Base-by-base conservation (phyloP, 2,113 vertebrate species). In the Lamprologus callipterus region DNA sequence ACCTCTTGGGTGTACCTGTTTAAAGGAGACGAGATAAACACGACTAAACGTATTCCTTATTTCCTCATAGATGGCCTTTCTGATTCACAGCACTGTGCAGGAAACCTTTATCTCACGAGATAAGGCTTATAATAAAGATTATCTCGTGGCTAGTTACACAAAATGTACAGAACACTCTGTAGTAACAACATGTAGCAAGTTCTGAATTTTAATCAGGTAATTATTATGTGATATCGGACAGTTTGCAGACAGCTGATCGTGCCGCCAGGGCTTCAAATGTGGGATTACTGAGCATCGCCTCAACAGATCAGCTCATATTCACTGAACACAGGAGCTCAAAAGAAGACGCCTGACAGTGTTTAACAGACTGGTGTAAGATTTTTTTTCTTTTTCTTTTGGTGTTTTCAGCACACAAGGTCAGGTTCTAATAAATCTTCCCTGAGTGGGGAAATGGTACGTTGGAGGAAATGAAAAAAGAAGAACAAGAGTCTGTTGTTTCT, bases 11-110 rank as follows among this genome's bases (percentile, higher is more conserved):
- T 95, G 95, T 94, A 92, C 89, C 92, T 93, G 93, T 95, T 95
- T 92, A 92, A 82, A 90, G 87, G 87, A 87, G 68, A 89, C 65
- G 47, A 91, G 91, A 91, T 58, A 86, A 91, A 94, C 92, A 80
- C 54, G 83, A 90, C 81, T 83, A 70, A 89, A 88, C 87, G 90
- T 91, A 92, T 82, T 95, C 84, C 92, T 92, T 88, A 75, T 92
- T 93, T 92, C 93, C 89, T 94, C 89, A 40, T 90, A 79, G 87
- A 95, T 90, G 94, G 94, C 95, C 95, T 96, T 94, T 92, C 91
- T 82, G 88, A 93, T 91, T 94, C 89, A 92, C 92, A 94, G 90
- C 95, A 93, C 96, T 96, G 95, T 95, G 95, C 94, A 94, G 91
- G 87, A 91, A 93, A 86, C 87, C 68, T 85, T 92, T 82, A 83